Percentiles rank a stretch among this genome's conserved stretches.
These are phyloP conservation scores for Champsocephalus esox DNA, from an alignment of 2,797 vertebrate genomes.

Conservation along the genomic window DNA sequence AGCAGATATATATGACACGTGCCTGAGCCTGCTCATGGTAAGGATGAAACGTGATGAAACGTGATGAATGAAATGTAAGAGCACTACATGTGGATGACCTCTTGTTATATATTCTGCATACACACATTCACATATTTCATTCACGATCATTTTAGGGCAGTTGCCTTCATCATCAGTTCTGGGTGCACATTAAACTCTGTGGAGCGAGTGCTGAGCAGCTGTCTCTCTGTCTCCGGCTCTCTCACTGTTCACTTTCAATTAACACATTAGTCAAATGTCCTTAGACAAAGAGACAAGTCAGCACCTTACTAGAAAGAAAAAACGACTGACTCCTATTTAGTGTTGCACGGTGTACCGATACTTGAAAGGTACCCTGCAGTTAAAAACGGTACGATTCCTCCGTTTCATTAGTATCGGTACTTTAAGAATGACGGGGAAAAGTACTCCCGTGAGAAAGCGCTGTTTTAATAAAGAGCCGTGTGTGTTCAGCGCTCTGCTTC, in stretches of 20 bases:
- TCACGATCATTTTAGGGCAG: constrained; percentile 51
- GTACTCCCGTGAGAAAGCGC: no score
- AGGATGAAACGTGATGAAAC: not conserved
- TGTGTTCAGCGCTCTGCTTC: no score
- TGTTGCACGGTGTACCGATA: no score
- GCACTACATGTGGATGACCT: not conserved
- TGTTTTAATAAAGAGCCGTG: no score
- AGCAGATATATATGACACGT: not conserved
- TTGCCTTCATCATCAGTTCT: constrained; percentile 73
- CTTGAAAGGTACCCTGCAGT: no score
- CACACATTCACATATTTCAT: constrained; percentile 29
- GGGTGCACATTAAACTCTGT: constrained; percentile 67
- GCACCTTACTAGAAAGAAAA: not conserved
- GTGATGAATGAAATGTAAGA: constrained; percentile 2
- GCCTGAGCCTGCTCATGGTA: constrained; percentile 4
- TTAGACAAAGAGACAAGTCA: constrained; percentile 51
- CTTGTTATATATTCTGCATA: not conserved
- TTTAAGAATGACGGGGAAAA: no score
- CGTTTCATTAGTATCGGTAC: no score
- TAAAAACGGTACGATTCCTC: no score
- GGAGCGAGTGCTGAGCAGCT: constrained; percentile 32
- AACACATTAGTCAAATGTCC: constrained; percentile 63
- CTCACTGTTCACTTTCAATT: constrained; percentile 63
- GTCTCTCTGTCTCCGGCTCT: not conserved
- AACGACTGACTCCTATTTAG: not conserved